Base-by-base conservation (phyloP, 2,797 vertebrate species). In the Nothura maculosa region DNA sequence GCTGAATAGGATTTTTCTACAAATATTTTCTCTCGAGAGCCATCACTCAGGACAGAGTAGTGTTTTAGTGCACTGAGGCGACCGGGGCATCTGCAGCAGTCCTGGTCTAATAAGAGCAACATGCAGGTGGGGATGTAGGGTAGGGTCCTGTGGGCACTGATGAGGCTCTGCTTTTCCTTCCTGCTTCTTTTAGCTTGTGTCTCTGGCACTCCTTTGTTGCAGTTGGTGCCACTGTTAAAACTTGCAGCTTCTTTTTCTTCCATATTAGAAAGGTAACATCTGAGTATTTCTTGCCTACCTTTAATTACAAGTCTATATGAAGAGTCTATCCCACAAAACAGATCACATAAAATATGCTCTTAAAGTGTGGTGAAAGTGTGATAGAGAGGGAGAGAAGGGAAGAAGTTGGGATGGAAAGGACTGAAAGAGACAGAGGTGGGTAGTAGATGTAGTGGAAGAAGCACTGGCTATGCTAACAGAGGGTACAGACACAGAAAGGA, bases 151-250 rank as follows among this genome's bases (percentile, higher is more conserved):
- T 42, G 4, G 21, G 16, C 9, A 25, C 4, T 28, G n/a, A 18
- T 4, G 27, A 2, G 14, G 1, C 25, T 79, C 30, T 76, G 8
- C 12, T 60, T 70, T 70, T 13, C 4, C 61, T 48, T 61, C 10
- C 58, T 81, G 30, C 6, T 77, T 40, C 87, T 85, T 79, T 13
- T 12, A 69, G 27, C 2, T 6, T 62, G 14, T 30, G 12, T 50
- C 48, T 24, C 15, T 18, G 67, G 20, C 2, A 47, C 0, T 1
- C 0, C 1, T 52, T 92, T 10, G 40, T 8, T 43, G 55, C 28
- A 67, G 5, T 32, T 81, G 30, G 20, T 14, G 22, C 7, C 8
- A 9, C 25, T 34, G 8, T 6, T 83, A 25, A 38, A 22, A 77
- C 17, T 38, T 83, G 7, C 4, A 22, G 3, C 1, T 83, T 13